These are phyloP conservation scores for Apis florea DNA, from an alignment of 1,140 invertebrate species.

Conservation along the genomic window DNA sequence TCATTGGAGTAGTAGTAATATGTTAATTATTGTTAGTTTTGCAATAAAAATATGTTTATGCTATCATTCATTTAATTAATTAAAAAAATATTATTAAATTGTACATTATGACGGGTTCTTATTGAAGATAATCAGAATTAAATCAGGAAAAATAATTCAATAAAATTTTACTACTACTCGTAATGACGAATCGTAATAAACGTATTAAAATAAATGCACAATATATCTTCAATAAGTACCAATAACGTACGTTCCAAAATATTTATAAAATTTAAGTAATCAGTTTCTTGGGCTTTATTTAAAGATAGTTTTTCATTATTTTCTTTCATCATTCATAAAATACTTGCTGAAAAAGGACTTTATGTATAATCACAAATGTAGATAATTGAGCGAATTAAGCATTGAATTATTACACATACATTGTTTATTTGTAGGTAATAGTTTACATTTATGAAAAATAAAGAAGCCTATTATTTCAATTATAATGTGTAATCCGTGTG, in stretches of 20 bases:
- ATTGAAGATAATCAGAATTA: constrained; percentile 16
- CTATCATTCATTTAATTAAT: constrained; percentile 8
- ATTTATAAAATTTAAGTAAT: constrained; percentile 37
- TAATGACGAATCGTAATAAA: constrained; percentile 33
- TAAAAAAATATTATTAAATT: constrained; percentile 27
- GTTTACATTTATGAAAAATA: constrained; percentile 63
- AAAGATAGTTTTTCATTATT: constrained; percentile 48
- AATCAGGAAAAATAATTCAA: background rate
- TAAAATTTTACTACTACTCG: constrained; percentile 51
- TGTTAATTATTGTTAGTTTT: constrained; percentile 28
- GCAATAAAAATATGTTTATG: constrained; percentile 7
- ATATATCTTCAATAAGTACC: constrained; percentile 47
- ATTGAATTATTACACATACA: constrained; percentile 57
- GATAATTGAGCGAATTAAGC: constrained; percentile 55
- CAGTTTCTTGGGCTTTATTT: constrained; percentile 36
- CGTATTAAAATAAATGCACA: constrained; percentile 51
- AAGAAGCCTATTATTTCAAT: constrained; percentile 70
- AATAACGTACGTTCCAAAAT: background rate
- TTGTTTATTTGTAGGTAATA: constrained; percentile 67
- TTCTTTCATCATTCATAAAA: constrained; percentile 41
- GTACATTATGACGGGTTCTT: constrained; percentile 33
- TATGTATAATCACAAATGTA: constrained; percentile 31
- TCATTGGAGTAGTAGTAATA: constrained; percentile 49
- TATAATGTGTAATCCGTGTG: constrained; percentile 65
- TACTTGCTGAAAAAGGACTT: constrained; percentile 31